Conservation (phyloP, 2,113 vertebrate genomes). For the Stomatorhinus ivindoensis region DNA sequence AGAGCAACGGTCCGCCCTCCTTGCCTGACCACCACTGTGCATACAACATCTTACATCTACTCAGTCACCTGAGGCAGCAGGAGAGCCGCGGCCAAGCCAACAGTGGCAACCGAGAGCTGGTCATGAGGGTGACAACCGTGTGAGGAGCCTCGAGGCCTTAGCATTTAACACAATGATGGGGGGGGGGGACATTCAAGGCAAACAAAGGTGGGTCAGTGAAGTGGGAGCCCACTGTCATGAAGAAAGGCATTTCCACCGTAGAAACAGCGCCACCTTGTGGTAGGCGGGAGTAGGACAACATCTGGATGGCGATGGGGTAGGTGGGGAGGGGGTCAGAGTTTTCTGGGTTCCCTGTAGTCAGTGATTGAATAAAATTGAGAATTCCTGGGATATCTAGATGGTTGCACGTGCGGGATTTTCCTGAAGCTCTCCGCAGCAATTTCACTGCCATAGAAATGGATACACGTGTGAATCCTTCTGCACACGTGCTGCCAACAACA, state of each 20-base stretch:
- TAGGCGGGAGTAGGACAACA: neutral
- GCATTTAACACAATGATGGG: neutral
- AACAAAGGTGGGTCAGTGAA: neutral
- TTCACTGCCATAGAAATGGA: neutral
- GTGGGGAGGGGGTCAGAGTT: neutral
- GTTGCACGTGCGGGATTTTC: constrained; percentile 4
- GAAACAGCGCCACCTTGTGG: neutral
- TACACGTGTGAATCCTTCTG: neutral
- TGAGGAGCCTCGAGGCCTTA: constrained; percentile 72
- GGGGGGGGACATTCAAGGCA: neutral
- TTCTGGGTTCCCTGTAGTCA: constrained; percentile 8
- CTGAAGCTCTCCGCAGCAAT: neutral
- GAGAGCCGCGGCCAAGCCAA: constrained; percentile 75
- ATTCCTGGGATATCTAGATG: constrained; percentile 5
- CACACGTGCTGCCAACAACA: neutral
- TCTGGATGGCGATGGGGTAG: neutral
- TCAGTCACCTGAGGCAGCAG: constrained; percentile 88
- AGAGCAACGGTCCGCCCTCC: constrained; percentile 56
- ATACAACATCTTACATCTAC: constrained; percentile 92
- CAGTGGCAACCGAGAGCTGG: constrained; percentile 83
- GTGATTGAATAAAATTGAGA: constrained; percentile 16
- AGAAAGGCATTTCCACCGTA: neutral
- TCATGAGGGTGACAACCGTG: constrained; percentile 98
- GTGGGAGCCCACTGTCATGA: neutral
- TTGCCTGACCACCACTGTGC: constrained; percentile 91